These are phyloP conservation scores for Phocoena phocoena DNA, from an alignment of 2,113 vertebrate genomes.

Conservation along the genomic window DNA sequence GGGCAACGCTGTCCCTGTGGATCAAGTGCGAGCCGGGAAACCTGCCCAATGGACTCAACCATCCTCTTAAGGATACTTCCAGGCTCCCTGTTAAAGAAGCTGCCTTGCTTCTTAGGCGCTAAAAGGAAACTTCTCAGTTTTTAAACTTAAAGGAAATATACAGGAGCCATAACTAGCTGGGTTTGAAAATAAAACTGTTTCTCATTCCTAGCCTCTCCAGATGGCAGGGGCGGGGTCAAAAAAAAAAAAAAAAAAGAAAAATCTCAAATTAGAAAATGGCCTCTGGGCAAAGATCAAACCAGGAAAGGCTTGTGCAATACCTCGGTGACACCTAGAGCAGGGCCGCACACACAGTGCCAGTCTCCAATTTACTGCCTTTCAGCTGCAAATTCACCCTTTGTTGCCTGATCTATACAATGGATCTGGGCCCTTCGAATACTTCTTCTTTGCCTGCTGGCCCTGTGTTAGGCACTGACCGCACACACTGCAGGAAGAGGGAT, in stretches of 20 bases:
- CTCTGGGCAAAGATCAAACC: neutral
- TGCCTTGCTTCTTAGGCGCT: neutral
- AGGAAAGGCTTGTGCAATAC: too few species aligned
- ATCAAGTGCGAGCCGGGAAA: fast-evolving
- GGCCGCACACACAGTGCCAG: neutral
- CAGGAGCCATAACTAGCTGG: neutral
- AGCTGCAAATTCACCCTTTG: neutral
- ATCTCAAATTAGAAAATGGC: neutral
- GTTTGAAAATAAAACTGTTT: neutral
- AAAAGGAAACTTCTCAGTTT: neutral
- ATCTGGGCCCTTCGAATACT: neutral
- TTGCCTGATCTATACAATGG: neutral
- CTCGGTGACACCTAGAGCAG: fast-evolving
- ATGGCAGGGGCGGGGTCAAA: neutral
- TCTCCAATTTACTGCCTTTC: neutral
- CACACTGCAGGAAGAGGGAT: too few species aligned
- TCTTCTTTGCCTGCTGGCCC: neutral
- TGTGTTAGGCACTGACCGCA: neutral
- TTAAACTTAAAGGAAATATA: neutral
- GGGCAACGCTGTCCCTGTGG: fast-evolving
- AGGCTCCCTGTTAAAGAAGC: neutral
- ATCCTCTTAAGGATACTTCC: neutral
- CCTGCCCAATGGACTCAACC: fast-evolving
- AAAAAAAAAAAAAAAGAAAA: neutral
- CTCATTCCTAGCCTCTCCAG: neutral